Conservation (phyloP, 1,140 invertebrate genomes). For the Drosophila rhopaloa region DNA sequence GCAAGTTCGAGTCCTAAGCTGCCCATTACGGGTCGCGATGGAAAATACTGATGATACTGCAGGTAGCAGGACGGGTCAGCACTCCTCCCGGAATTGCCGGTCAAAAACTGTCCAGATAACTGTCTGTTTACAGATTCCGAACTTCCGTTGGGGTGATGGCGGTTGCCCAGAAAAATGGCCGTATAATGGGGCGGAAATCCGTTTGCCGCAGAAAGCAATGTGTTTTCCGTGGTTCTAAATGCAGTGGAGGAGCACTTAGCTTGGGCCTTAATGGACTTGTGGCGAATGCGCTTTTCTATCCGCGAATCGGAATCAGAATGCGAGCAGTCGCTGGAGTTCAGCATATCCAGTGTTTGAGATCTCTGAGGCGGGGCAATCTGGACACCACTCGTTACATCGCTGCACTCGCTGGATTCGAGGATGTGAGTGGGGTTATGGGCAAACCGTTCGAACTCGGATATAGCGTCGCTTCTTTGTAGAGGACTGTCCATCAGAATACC, state of each 20-base stretch:
- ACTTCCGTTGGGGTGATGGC: constrained; percentile 41
- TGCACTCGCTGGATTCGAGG: constrained; percentile 68
- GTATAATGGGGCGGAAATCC: constrained; percentile 72
- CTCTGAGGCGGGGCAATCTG: neutral
- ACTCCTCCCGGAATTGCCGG: constrained; percentile 15
- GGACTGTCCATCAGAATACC: constrained; percentile 39
- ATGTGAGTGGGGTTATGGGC: constrained; percentile 66
- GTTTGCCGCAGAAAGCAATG: neutral
- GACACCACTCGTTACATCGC: constrained; percentile 23
- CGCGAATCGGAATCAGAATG: constrained; percentile 51
- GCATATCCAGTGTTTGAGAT: constrained; percentile 16
- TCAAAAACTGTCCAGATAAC: constrained; percentile 44
- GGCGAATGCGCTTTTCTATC: constrained; percentile 61
- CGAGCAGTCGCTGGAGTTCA: constrained; percentile 57
- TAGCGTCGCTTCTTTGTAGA: constrained; percentile 31
- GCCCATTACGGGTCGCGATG: constrained; percentile 54
- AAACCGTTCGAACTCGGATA: constrained; percentile 68
- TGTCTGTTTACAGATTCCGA: constrained; percentile 17
- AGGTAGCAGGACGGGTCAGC: constrained; percentile 47
- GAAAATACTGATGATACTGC: constrained; percentile 73
- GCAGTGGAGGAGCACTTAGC: constrained; percentile 42
- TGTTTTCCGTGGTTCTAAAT: constrained; percentile 11
- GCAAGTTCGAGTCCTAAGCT: constrained; percentile 25
- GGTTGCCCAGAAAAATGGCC: constrained; percentile 65
- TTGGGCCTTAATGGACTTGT: constrained; percentile 59